Conservation (phyloP, 92 coral and sea anemone species). For the Plumapathes pennacea region DNA sequence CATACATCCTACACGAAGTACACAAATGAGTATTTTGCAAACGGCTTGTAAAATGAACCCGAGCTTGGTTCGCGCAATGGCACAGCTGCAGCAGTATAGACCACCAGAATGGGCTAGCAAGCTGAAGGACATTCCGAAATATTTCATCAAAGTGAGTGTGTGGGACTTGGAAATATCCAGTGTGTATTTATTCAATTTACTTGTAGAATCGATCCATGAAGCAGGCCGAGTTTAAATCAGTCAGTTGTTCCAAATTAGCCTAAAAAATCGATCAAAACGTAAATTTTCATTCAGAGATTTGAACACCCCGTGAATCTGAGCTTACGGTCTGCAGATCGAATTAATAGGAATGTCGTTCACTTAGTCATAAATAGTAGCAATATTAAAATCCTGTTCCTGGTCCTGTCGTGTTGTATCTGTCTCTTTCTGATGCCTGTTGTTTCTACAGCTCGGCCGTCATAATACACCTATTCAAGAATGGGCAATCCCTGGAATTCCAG, state of each 20-base stretch:
- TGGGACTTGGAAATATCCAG: background rate
- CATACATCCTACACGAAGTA: too few relatives aligned
- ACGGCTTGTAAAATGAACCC: too few relatives aligned
- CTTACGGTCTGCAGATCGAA: too few relatives aligned
- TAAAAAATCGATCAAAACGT: background rate
- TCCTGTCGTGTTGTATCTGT: background rate
- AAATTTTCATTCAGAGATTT: too few relatives aligned
- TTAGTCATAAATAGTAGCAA: too few relatives aligned
- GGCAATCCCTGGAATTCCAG: slow-evolving; percentile 51
- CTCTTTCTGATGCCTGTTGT: background rate
- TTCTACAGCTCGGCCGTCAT: slow-evolving; percentile 54
- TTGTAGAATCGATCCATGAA: background rate
- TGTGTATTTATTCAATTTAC: background rate
- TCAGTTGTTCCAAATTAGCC: background rate
- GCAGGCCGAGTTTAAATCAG: background rate
- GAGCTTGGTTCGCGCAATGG: too few relatives aligned
- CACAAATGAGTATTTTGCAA: too few relatives aligned
- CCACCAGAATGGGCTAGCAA: slow-evolving; percentile 63
- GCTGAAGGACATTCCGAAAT: slow-evolving; percentile 42
- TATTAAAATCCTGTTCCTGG: background rate
- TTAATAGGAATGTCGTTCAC: too few relatives aligned
- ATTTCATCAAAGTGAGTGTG: slow-evolving; percentile 41
- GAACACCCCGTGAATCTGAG: too few relatives aligned
- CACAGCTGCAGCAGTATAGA: slow-evolving; percentile 16
- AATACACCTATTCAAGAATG: slow-evolving; percentile 76